Base-by-base conservation (phyloP, 2,888 invertebrate genomes). In the Eurytoma adleriae region DNA sequence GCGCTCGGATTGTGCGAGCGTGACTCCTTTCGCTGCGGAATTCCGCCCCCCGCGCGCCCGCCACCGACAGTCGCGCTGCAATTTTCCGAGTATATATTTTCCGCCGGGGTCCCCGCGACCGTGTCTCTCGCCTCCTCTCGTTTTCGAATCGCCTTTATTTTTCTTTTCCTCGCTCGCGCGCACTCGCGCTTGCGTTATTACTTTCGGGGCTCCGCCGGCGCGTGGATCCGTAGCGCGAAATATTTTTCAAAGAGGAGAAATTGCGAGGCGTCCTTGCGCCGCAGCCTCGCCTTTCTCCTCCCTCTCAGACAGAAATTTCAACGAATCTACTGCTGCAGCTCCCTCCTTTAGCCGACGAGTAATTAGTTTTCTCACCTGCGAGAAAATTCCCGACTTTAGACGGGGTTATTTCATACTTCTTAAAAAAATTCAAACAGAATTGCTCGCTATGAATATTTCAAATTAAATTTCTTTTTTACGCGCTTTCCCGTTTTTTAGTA, bases 11-110 rank as follows among this genome's bases (percentile, higher is more conserved):
- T 54, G 54, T 54, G 3, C 40, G 10, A 40, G 40, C 40, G 40
- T 40, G 40, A 40, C n/a, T 54, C 16, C 54, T 54, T n/a, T 54
- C 14, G 54, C 16, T 54, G 54, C 54, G 54, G 14, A n/a, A n/a
- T 54, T 54, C 16, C 54, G 54, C 54, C n/a, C 13, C 14, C 5
- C 50, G n/a, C n/a, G 10, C 40, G 13, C 14, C n/a, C 14, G 13
- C 20, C 54, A 0, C 7, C 27, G 48, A 20, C 16, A 54, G 56
- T 59, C 62, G 52, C 40, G 59, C 64, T n/a, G 76, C 83, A 79
- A 79, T 79, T 78, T 78, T 79, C 69, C 50, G 18, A 74, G 79
- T 69, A 69, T 64, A 79, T 70, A 57, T 78, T 73, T 69, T 69
- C 68, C 68, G 30, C 40, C 72, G 59, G 18, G n/a, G n/a, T 40